Evolutionary conservation across 53 echinoderm and acorn worm species (phyloP), one percentile per base, ranked within the genome.

Genomic region (Hippasteria phrygiana): DNA sequence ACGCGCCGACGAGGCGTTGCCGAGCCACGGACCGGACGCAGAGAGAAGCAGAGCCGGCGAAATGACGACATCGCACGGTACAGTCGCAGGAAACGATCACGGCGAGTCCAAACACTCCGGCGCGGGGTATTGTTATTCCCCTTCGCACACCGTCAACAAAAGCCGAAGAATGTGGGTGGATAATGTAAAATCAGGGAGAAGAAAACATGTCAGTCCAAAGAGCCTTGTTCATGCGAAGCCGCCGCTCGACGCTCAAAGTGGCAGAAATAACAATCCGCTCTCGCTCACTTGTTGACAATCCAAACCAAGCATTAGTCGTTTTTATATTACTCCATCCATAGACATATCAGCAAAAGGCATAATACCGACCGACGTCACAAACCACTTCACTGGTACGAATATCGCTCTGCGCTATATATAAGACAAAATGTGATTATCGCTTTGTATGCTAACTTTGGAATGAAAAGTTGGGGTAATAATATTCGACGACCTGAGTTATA

Each of bases 51-150:
- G 48, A 35, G 20, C 78, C 36, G 56, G 62, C 13, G 78, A 78
- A 78, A 56, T 78, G 59, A 59, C 56, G 78, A 59, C 78, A 78
- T 59, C 78, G 78, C 59, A 24, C 78, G 56, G 78, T 59, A 73
- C 37, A 59, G 37, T 41, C 2, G 20, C 64, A 81, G 81, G 81
- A 81, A 81, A 45, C 81, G 81, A 81, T 81, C 64, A 63, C 81
- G 62, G 63, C 81, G 26, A 43, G 43, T 29, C 65, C 2, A 65
- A 81, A 81, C 63, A 81, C 81, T 43, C 81, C 81, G 24, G 29
- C 29, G 62, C 80, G 62, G 59, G 53, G 59, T 80, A 62, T 80
- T 80, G 59, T 56, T 80, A 27, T 59, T 56, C 43, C 76, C 13
- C 20, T 40, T 59, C 43, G 64, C 63, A 63, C 63, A 27, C 43